Conservation (phyloP, 1,140 invertebrate species). For the Maniola jurtina region DNA sequence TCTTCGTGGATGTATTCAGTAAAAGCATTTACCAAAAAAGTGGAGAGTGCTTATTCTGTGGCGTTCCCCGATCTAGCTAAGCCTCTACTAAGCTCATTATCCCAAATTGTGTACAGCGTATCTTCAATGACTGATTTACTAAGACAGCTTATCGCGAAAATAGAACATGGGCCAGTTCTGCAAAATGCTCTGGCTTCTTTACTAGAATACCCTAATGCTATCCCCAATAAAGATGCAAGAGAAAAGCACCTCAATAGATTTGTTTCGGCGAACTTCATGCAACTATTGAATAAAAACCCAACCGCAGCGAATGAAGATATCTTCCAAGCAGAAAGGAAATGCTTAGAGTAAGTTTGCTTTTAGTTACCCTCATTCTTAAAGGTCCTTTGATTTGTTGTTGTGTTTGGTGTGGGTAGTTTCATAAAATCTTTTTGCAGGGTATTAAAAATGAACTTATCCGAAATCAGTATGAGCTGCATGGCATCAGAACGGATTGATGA, state of each 20-base stretch:
- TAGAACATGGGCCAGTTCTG: slow-evolving; percentile 48
- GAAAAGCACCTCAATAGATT: slow-evolving; percentile 71
- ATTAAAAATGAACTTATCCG: slow-evolving; percentile 83
- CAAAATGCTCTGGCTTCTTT: slow-evolving; percentile 48
- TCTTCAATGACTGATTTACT: slow-evolving; percentile 71
- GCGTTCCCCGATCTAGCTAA: slow-evolving; percentile 84
- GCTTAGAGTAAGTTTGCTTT: slow-evolving; percentile 53
- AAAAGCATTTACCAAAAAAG: slow-evolving; percentile 78
- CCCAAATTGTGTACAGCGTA: slow-evolving; percentile 81
- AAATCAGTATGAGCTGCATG: slow-evolving; percentile 81
- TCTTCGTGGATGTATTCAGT: slow-evolving; percentile 80
- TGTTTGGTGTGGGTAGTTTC: not conserved
- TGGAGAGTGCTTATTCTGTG: slow-evolving; percentile 77
- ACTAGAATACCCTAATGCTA: slow-evolving; percentile 73
- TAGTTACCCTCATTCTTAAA: not conserved
- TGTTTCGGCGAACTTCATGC: slow-evolving; percentile 57
- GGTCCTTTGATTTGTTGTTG: not conserved
- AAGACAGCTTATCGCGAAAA: slow-evolving; percentile 61
- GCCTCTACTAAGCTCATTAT: slow-evolving; percentile 80
- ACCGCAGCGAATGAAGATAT: slow-evolving; percentile 38
- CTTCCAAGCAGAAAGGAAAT: slow-evolving; percentile 45
- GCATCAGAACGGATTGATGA: slow-evolving; percentile 72
- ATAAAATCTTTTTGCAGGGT: slow-evolving; percentile 63
- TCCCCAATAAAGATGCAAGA: slow-evolving; percentile 66
- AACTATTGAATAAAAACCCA: slow-evolving; percentile 51